Conservation (phyloP, 1,140 invertebrate genomes). For the Grapholita molesta region DNA sequence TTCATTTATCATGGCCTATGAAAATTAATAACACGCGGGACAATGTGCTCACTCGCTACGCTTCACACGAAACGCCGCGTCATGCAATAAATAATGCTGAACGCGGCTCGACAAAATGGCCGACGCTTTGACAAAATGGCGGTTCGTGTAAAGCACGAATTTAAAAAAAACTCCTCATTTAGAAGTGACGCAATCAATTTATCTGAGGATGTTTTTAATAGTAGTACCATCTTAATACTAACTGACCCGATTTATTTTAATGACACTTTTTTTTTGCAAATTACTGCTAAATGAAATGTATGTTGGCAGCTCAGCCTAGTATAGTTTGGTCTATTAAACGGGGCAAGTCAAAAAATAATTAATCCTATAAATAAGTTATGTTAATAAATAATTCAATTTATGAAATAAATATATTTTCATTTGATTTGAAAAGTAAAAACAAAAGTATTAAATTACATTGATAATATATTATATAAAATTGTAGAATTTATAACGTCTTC, state of each 20-base stretch:
- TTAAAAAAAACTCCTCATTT: background rate
- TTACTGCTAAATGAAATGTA: too few species aligned
- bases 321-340: too few species aligned
- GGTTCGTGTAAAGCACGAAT: background rate
- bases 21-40: slow-evolving; percentile 16
- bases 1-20: slow-evolving; percentile 8
- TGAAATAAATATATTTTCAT: too few species aligned
- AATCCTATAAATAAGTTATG: too few species aligned
- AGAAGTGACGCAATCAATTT: background rate
- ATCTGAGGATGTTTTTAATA: background rate
- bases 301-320: too few species aligned
- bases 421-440: too few species aligned
- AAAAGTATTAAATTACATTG: background rate
- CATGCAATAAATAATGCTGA: slow-evolving; percentile 18
- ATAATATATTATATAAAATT: background rate
- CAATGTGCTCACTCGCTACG: slow-evolving; percentile 16
- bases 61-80: background rate
- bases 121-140: slow-evolving; percentile 13
- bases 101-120: slow-evolving; percentile 8
- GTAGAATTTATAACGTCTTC: background rate
- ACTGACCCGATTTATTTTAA: slow-evolving; percentile 8
- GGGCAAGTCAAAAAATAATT: too few species aligned
- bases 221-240: background rate
- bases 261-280: background rate
- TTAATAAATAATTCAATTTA: too few species aligned